Evolutionary conservation across 2,113 vertebrate genomes (phyloP).

Genomic region (Paratilapia polleni): DNA sequence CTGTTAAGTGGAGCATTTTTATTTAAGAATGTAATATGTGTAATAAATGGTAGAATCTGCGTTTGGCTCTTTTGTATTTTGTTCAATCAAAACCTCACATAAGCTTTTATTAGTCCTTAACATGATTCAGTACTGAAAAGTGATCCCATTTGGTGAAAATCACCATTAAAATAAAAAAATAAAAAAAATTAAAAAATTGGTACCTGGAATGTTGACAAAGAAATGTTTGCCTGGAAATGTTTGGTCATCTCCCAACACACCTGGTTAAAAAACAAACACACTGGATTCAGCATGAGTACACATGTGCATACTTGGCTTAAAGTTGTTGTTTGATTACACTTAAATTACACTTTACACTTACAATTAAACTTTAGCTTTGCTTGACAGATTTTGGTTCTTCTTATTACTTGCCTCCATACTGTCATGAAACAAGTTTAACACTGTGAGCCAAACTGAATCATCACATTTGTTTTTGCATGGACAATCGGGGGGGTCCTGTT

Average conservation of each 20-base stretch:
- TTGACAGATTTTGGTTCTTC: background rate
- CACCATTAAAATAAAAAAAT: background rate
- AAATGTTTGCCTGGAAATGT: background rate
- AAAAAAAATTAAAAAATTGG: too few relatives aligned
- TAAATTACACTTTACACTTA: too few relatives aligned
- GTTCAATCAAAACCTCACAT: background rate
- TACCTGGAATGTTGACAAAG: too few relatives aligned
- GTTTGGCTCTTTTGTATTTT: slow-evolving; percentile 14
- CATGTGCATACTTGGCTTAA: background rate
- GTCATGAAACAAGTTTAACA: background rate
- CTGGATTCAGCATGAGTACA: background rate
- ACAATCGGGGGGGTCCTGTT: too few relatives aligned
- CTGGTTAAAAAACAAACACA: background rate
- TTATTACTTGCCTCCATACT: background rate
- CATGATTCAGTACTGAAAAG: background rate
- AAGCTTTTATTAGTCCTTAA: background rate
- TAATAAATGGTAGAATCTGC: slow-evolving; percentile 99
- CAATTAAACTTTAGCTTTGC: background rate
- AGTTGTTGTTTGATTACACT: background rate
- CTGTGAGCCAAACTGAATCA: background rate
- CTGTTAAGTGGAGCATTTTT: slow-evolving; percentile 99
- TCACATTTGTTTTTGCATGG: too few relatives aligned
- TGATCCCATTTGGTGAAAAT: background rate
- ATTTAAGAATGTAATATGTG: slow-evolving; percentile 99
- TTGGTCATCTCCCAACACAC: background rate